phyloP scores from a whole-genome alignment of 2,888 invertebrate species.

The Heteromurus nitidus region DNA sequence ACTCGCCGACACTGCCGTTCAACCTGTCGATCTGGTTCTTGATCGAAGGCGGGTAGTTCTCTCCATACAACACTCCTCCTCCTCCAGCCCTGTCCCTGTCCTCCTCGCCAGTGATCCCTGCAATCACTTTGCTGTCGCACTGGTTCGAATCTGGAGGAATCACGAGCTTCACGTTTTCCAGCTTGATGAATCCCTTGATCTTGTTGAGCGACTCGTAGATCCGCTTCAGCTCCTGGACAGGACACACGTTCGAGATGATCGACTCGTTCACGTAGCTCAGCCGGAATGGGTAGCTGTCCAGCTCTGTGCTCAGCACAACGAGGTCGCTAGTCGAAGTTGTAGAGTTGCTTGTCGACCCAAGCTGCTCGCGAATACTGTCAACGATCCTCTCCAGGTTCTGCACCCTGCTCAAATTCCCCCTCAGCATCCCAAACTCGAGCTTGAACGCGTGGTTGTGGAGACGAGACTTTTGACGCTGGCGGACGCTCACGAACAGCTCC shows the following conservation, averaged over 20 bases:
- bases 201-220: constrained; percentile 35
- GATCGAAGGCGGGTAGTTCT: constrained; percentile 85
- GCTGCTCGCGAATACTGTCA: background rate
- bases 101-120: constrained; percentile 34
- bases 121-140: constrained; percentile 13
- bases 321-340: constrained; percentile 41
- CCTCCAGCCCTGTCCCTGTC: constrained; percentile 50
- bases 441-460: constrained; percentile 64
- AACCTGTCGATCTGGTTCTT: constrained; percentile 90
- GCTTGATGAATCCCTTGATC: constrained; percentile 12
- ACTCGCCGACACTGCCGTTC: constrained; percentile 87
- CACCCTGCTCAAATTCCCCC: constrained; percentile 2
- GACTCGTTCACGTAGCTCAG: constrained; percentile 65
- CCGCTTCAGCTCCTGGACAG: constrained; percentile 43
- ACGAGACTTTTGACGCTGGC: constrained; percentile 60
- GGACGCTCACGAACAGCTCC: constrained; percentile 39
- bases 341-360: background rate
- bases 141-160: constrained; percentile 23
- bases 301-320: constrained; percentile 45
- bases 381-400: constrained; percentile 14
- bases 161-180: background rate
- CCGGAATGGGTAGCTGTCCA: constrained; percentile 37
- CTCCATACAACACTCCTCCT: constrained; percentile 77
- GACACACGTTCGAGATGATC: constrained; percentile 55
- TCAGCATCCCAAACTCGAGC: constrained; percentile 53